These are phyloP conservation scores for Echiichthys vipera DNA, from an alignment of 2,797 vertebrate species.

Conservation along the genomic window DNA sequence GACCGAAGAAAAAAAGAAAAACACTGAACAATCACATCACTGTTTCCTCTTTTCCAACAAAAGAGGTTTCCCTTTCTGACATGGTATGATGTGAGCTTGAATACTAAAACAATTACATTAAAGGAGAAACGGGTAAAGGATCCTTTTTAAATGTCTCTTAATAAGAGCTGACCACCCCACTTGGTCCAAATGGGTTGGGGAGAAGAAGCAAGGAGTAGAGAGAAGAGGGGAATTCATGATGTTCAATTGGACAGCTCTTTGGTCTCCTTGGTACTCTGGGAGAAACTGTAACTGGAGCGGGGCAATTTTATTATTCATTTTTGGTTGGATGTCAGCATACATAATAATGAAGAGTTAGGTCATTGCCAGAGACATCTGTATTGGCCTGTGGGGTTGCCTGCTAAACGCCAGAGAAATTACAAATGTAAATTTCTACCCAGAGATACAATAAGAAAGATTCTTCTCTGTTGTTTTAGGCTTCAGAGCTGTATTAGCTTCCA, in stretches of 20 bases:
- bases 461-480: conserved; percentile 77
- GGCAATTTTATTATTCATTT: conserved; percentile 79
- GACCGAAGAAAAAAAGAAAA: conserved; percentile 70
- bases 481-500: conserved; percentile 68
- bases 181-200: conserved; percentile 65
- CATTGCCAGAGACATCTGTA: conserved; percentile 84
- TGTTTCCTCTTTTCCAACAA: conserved; percentile 79
- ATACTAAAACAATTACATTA: conserved; percentile 81
- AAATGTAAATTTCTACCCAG: conserved; percentile 82
- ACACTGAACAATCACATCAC: conserved; percentile 77
- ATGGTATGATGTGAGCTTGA: conserved; percentile 74
- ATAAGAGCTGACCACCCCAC: conserved; percentile 69
- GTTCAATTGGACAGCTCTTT: conserved; percentile 61
- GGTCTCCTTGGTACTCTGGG: conserved; percentile 46
- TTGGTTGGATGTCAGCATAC: conserved; percentile 83
- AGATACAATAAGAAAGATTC: conserved; percentile 80
- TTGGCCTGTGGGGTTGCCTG: conserved; percentile 76
- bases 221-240: conserved; percentile 60
- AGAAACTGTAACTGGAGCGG: conserved; percentile 73
- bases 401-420: conserved; percentile 81
- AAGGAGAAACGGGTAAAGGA: conserved; percentile 71
- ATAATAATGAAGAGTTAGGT: conserved; percentile 86
- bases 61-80: conserved; percentile 74
- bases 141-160: conserved; percentile 76
- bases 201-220: conserved; percentile 50